A percentile compares a stretch with the other conserved stretches of the same genome.
Evolutionary conservation across 1,140 invertebrate genomes (phyloP).

Genomic region (Drosophila burlai): DNA sequence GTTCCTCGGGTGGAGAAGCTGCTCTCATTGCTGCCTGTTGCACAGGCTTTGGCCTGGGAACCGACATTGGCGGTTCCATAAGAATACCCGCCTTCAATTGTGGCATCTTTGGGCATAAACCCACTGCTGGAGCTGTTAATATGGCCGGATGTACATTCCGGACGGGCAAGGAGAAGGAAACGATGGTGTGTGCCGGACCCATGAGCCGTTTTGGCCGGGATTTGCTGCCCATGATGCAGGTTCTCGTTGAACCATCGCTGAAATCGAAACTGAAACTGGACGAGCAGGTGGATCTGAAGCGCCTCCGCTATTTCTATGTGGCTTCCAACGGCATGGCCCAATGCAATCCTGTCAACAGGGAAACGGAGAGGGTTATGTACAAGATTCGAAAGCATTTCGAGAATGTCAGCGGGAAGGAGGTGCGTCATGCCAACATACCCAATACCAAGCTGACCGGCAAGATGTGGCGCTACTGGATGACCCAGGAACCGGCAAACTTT

Average conservation of each 20-base stretch:
- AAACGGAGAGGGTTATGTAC: conserved; percentile 89
- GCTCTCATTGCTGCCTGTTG: conserved; percentile 91
- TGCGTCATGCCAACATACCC: conserved; percentile 85
- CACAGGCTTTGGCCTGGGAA: conserved; percentile 93
- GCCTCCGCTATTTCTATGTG: conserved; percentile 92
- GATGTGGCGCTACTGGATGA: conserved; percentile 92
- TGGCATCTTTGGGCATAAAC: conserved; percentile 97
- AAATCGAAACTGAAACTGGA: conserved; percentile 82
- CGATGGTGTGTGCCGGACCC: conserved; percentile 91
- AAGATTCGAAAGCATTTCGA: conserved; percentile 84
- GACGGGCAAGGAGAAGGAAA: conserved; percentile 86
- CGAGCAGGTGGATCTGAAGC: conserved; percentile 88
- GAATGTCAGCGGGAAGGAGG: conserved; percentile 53
- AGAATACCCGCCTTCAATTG: conserved; percentile 98
- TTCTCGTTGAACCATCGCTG: conserved; percentile 67
- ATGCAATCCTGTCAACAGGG: conserved; percentile 89
- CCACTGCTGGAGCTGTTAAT: conserved; percentile 89
- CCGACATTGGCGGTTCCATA: conserved; percentile 98
- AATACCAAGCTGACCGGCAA: conserved; percentile 88
- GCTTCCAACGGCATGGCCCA: conserved; percentile 89
- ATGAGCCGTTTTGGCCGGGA: conserved; percentile 92
- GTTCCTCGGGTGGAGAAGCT: conserved; percentile 94
- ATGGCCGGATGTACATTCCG: conserved; percentile 88
- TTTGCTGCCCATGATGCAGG: conserved; percentile 89
- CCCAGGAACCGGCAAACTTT: conserved; percentile 89